Evolutionary conservation across 2,113 vertebrate genomes (phyloP).

Genomic region (Semnopithecus entellus): DNA sequence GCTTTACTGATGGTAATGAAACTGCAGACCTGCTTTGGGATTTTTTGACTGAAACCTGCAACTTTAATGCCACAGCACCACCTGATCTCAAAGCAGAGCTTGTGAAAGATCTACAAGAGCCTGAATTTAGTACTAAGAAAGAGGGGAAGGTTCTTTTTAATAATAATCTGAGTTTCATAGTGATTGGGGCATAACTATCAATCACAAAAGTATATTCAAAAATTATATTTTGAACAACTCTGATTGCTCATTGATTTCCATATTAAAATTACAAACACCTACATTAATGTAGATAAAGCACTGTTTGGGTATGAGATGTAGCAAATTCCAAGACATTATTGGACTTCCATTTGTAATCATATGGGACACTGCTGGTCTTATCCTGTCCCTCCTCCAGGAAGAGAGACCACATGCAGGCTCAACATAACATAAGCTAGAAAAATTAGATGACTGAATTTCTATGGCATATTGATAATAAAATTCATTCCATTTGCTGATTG

Average conservation of each 20-base stretch:
- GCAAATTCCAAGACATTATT: not conserved
- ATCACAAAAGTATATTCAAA: not conserved
- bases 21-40: conserved; percentile 93
- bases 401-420: not conserved
- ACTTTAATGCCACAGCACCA: conserved; percentile 89
- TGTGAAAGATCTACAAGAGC: conserved; percentile 86
- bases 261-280: conserved; percentile 19
- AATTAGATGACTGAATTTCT: not conserved
- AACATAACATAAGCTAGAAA: not conserved
- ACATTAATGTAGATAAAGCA: not conserved
- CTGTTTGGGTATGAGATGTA: not conserved
- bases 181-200: conserved; percentile 82
- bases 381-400: not conserved
- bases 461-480: not conserved
- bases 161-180: conserved; percentile 87
- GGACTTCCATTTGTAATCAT: not conserved
- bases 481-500: not conserved
- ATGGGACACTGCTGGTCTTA: not conserved
- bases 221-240: not conserved
- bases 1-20: conserved; percentile 89
- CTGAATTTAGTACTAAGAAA: conserved; percentile 87
- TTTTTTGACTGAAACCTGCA: conserved; percentile 91
- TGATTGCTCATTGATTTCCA: not conserved
- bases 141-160: conserved; percentile 91
- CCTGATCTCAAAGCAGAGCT: conserved; percentile 88